Evolutionary conservation across 2,888 invertebrate species (phyloP).

Genomic region (Mongoloraphidia duomilia): DNA sequence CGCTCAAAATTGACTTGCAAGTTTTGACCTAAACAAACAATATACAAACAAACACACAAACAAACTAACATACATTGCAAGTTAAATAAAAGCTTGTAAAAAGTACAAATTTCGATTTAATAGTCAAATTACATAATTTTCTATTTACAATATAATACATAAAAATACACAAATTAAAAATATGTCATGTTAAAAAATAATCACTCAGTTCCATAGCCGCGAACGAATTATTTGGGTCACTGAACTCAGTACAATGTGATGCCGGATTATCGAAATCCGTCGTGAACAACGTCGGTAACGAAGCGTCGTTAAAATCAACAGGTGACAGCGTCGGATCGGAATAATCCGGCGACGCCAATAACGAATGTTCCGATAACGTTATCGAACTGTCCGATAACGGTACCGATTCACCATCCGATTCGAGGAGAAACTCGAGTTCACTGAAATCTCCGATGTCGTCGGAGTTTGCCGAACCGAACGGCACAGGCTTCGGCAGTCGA

Average conservation of each 20-base stretch:
- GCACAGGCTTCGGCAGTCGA: too few species aligned
- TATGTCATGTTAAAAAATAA: conserved; percentile 26
- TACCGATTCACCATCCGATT: conserved; percentile 44
- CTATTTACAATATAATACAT: neutral
- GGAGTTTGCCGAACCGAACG: too few species aligned
- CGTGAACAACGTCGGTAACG: conserved; percentile 24
- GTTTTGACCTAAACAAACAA: too few species aligned
- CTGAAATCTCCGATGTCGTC: conserved; percentile 17
- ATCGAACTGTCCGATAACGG: conserved; percentile 37
- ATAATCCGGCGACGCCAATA: conserved; percentile 34
- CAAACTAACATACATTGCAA: too few species aligned
- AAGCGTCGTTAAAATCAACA: conserved; percentile 33
- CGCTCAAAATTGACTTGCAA: too few species aligned
- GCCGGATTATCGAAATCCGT: conserved; percentile 27
- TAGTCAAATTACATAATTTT: neutral
- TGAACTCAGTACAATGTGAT: conserved; percentile 25
- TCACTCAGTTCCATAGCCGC: conserved; percentile 13
- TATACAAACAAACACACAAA: too few species aligned
- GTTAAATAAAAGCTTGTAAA: too few species aligned
- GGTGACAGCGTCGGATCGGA: conserved; percentile 41
- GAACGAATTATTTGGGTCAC: conserved; percentile 7
- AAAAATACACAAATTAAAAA: too few species aligned
- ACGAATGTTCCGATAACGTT: conserved; percentile 28
- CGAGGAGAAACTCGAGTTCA: conserved; percentile 35
- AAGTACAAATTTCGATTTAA: too few species aligned